Evolutionary conservation across 2,888 invertebrate genomes (phyloP).

Genomic region (Eledone cirrhosa): DNA sequence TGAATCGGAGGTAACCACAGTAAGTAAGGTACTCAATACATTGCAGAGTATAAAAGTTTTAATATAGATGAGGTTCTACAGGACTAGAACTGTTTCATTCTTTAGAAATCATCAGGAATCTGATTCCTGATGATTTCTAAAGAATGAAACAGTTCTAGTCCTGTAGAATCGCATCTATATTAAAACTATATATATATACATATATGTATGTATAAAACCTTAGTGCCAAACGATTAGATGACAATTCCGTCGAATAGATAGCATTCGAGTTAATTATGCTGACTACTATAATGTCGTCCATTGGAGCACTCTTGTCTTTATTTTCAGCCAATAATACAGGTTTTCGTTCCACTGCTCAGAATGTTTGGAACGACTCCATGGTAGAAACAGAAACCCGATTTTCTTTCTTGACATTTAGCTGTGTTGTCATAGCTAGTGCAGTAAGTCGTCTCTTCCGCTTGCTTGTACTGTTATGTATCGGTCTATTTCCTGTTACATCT

Average conservation of each 20-base stretch:
- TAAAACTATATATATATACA: background rate
- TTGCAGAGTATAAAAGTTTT: no score
- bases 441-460: conserved; percentile 24
- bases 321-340: conserved; percentile 24
- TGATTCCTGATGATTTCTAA: no score
- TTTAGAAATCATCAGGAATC: no score
- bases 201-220: background rate
- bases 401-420: conserved; percentile 21
- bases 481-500: background rate
- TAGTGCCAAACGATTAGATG: no score
- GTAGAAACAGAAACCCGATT: conserved; percentile 3
- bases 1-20: no score
- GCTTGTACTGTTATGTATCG: conserved; percentile 17
- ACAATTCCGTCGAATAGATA: no score
- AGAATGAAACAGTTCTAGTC: no score
- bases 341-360: conserved; percentile 14
- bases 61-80: no score
- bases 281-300: background rate
- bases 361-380: background rate
- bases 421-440: conserved; percentile 24
- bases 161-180: no score
- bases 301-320: conserved; percentile 21
- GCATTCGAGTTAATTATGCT: no score
- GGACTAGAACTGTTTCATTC: no score
- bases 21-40: no score